phyloP scores from a whole-genome alignment of 2,113 vertebrate species.

The Trematomus loennbergii region DNA sequence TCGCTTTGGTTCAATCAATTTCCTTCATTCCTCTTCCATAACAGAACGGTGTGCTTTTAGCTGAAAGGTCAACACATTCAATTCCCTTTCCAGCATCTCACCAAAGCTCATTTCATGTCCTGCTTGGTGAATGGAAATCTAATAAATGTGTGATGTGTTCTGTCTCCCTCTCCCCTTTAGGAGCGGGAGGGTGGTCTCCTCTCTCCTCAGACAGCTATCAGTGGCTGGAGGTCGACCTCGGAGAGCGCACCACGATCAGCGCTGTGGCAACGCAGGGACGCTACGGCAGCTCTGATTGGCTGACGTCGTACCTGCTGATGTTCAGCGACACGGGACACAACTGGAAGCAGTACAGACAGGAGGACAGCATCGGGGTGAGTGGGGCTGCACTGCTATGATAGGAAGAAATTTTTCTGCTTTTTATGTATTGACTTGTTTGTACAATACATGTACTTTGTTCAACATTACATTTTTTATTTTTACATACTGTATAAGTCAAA shows the following conservation, averaged over 20 bases:
- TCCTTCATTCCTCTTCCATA: slow-evolving; percentile 10
- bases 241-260: slow-evolving; percentile 88
- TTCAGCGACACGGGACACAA: slow-evolving; percentile 92
- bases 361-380: slow-evolving; percentile 93
- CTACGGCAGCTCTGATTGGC: slow-evolving; percentile 94
- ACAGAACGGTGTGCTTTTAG: slow-evolving; percentile 17
- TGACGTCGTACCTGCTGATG: slow-evolving; percentile 91
- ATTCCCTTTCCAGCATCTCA: slow-evolving; percentile 23
- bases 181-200: slow-evolving; percentile 95
- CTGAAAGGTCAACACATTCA: slow-evolving; percentile 34
- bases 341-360: slow-evolving; percentile 92
- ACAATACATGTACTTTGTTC: no score
- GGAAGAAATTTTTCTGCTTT: no score
- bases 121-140: slow-evolving; percentile 21
- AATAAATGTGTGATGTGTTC: slow-evolving; percentile 13
- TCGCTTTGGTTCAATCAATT: slow-evolving; percentile 9
- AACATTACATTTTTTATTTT: no score
- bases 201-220: slow-evolving; percentile 89
- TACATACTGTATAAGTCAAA: no score
- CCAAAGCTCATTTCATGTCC: slow-evolving; percentile 36
- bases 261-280: slow-evolving; percentile 91
- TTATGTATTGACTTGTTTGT: no score
- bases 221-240: slow-evolving; percentile 91
- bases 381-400: no score
- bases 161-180: slow-evolving; percentile 73